These are phyloP conservation scores for Excalfactoria chinensis DNA, from an alignment of 2,113 vertebrate species.

Conservation along the genomic window DNA sequence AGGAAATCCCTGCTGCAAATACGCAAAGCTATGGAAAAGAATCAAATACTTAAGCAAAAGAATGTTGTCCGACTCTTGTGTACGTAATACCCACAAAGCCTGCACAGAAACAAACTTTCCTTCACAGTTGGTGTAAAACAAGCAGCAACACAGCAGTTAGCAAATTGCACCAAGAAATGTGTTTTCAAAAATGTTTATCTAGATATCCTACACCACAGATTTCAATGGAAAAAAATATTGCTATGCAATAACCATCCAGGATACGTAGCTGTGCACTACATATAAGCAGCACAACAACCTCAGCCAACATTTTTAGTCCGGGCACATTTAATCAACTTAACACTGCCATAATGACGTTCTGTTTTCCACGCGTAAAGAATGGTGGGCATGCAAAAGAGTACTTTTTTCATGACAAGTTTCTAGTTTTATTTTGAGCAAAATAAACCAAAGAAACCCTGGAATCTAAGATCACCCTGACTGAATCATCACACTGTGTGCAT, in stretches of 20 bases:
- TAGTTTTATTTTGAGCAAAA: not conserved
- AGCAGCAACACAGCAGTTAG: not conserved
- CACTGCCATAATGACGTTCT: not conserved
- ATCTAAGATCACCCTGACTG: not conserved
- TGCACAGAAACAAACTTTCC: not conserved
- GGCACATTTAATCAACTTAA: not conserved
- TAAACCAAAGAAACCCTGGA: not conserved
- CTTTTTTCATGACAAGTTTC: not conserved
- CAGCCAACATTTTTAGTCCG: not conserved
- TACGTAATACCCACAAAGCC: not conserved
- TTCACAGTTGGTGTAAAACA: not conserved
- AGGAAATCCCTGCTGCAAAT: constrained; percentile 21
- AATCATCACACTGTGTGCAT: not conserved
- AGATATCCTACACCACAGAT: not conserved
- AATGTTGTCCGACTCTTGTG: not conserved
- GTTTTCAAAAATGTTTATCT: not conserved
- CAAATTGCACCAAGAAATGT: not conserved
- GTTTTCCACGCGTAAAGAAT: not conserved
- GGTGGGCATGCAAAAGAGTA: not conserved
- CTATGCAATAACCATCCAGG: not conserved
- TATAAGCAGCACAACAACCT: not conserved
- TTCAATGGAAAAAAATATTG: not conserved
- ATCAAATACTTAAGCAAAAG: not conserved
- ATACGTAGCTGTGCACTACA: not conserved
- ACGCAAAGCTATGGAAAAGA: not conserved